Evolutionary conservation across 2,888 invertebrate genomes (phyloP), one percentile per base, ranked within the genome.

Genomic region (Andrena marginata): DNA sequence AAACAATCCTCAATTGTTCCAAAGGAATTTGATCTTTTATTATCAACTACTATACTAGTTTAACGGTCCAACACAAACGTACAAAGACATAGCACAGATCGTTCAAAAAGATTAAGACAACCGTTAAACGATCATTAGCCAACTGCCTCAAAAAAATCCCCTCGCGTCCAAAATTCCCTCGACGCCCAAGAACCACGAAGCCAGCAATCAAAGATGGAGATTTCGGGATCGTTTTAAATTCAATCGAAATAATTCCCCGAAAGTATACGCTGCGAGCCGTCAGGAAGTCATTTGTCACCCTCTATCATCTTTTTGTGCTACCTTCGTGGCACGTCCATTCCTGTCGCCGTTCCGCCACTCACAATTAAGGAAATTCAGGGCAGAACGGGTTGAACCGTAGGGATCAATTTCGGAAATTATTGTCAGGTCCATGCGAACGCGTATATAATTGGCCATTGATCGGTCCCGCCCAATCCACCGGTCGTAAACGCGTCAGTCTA

Each of bases 361-460:
- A 33, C 48, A 23, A 70, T 48, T 33, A 67, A 26, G 64, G 33
- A 77, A 81, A 72, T 64, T 63, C 54, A 29, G 48, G 56, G 33
- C 68, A 59, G 79, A 81, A 26, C 54, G 49, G 8, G 29, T 20
- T 7, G n/a, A 63, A 54, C 20, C 51, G 23, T 56, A 75, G 77
- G 75, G 79, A 77, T 82, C 83, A 77, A 82, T 83, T 82, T 83
- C 51, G 60, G 67, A 74, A 83, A 83, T 83, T 82, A 83, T 82
- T 85, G 80, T 79, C 84, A 78, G 85, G 87, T 82, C 79, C 84
- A 87, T 83, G 84, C 86, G 87, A 87, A 89, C 87, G 88, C 90
- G 87, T 88, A 86, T 89, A 89, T 91, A 90, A 90, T 91, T 91
- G 90, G 86, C 84, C 90, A 89, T 86, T 79, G 87, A 87, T 87